Conservation (phyloP, 2,888 invertebrate genomes). For the Trichopoda pennipes region DNA sequence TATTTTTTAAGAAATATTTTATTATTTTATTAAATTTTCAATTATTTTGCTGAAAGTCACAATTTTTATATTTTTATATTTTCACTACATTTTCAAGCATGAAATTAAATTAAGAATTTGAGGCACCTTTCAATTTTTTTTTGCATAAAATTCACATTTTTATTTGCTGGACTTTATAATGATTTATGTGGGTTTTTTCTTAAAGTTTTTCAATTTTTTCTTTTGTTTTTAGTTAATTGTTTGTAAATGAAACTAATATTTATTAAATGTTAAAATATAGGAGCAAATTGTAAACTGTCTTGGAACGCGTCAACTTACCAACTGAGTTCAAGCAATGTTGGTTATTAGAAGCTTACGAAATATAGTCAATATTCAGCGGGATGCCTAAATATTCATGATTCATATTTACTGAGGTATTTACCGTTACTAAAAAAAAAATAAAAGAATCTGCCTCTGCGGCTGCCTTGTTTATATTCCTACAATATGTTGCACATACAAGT, state of each 20-base stretch:
- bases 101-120: too few species aligned
- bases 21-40: background rate
- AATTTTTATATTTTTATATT: too few species aligned
- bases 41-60: background rate
- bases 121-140: too few species aligned
- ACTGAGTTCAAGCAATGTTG: conserved; percentile 75
- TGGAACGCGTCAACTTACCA: conserved; percentile 80
- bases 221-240: conserved; percentile 17
- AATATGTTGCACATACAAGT: conserved; percentile 58
- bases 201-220: background rate
- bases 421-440: conserved; percentile 6
- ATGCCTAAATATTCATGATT: conserved; percentile 64
- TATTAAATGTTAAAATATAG: conserved; percentile 43
- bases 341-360: conserved; percentile 65
- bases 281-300: conserved; percentile 78
- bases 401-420: conserved; percentile 40
- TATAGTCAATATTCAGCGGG: conserved; percentile 68
- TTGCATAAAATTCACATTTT: too few species aligned
- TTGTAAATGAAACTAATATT: conserved; percentile 44
- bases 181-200: background rate
- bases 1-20: background rate
- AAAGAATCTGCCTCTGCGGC: conserved; percentile 45
- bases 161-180: too few species aligned
- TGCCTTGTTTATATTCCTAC: conserved; percentile 33
- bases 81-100: too few species aligned